Evolutionary conservation across 2,888 invertebrate genomes (phyloP), one percentile per base, ranked within the genome.

Genomic region (Pammene aurita): DNA sequence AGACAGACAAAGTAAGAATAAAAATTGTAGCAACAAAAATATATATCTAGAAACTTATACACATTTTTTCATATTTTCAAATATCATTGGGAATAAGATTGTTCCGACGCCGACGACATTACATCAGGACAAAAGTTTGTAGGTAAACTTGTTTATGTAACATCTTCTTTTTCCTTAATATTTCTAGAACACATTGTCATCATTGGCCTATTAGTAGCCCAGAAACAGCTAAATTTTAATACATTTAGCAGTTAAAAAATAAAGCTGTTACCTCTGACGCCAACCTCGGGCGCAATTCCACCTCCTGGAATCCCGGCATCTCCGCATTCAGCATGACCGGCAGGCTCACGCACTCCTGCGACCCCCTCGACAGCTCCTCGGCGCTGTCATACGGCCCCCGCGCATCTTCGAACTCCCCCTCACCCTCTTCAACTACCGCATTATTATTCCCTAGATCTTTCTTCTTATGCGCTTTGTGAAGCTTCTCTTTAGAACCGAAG

Each of bases 401-500:
- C 58, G 81, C 88, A 84, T 89, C 90, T 76, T 88, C 90, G 71
- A 84, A 90, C 71, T 72, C 78, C 74, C 85, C 90, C 75, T 90
- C 92, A 1, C 90, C 88, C 85, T 94, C 88, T 86, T 93, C 88
- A 75, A 91, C 81, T 74, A 88, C 91, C 65, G 88, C 92, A 86
- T 92, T 92, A 70, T 92, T 93, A 77, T 92, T 93, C 50, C 87
- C 88, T 72, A 92, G 79, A 72, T 93, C 92, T 71, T 86, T 87
- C 81, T 90, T 88, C 79, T 92, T 90, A 72, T 89, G 88, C 38
- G 90, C 83, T 77, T 92, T 92, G 73, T 93, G 87, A 18, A 93
- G 84, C 79, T 93, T 93, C 79, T 94, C 93, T 72, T 93, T 93
- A 0, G 93, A 92, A 0, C 93, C 92, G 73, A 93, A 94, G 77